Evolutionary conservation across 2,113 vertebrate genomes (phyloP), one percentile per base, ranked within the genome.

Genomic region (Nyctereutes procyonoides): DNA sequence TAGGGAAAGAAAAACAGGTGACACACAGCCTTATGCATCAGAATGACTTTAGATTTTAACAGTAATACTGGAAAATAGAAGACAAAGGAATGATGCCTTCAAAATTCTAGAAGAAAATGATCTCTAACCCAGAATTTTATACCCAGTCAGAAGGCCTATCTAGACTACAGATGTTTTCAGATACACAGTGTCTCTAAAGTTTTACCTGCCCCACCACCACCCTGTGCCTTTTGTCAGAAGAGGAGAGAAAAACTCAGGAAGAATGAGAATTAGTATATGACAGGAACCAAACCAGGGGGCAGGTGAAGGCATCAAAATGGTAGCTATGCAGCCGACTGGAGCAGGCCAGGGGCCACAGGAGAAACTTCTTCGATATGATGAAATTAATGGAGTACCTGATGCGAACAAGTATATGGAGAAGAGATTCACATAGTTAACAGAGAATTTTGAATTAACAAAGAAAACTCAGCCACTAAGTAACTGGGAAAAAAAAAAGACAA

Each of bases 371-470:
- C 22, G 28, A 2, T 60, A 5, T 38, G 77, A 16, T 53, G 43
- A 74, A 38, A 38, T 77, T 2, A 35, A 48, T 0, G 51, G 26
- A 73, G 53, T n/a, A 53, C 19, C 19, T 48, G 19, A 62, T 15
- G 73, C 35, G 2, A 60, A 28, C 73, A 26, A 38, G 14, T 53
- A 30, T 53, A 15, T 32, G 32, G 63, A 93, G 56, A 67, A 58
- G 76, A 60, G 51, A 30, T 67, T 88, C 15, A 32, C 14, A 58
- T 3, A 73, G 56, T 55, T 83, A 81, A 77, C 55, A 74, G 82
- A 87, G n/a, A 83, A 74, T 79, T 90, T 93, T 88, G 53, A 74
- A 91, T 74, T 90, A 74, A 96, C 63, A 55, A 95, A 95, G 32
- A 93, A 93, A 79, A 83, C 28, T 85, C 85, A 69, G 13, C 6